Evolutionary conservation across 2,113 vertebrate genomes (phyloP).

Genomic region (Thomomys bottae): DNA sequence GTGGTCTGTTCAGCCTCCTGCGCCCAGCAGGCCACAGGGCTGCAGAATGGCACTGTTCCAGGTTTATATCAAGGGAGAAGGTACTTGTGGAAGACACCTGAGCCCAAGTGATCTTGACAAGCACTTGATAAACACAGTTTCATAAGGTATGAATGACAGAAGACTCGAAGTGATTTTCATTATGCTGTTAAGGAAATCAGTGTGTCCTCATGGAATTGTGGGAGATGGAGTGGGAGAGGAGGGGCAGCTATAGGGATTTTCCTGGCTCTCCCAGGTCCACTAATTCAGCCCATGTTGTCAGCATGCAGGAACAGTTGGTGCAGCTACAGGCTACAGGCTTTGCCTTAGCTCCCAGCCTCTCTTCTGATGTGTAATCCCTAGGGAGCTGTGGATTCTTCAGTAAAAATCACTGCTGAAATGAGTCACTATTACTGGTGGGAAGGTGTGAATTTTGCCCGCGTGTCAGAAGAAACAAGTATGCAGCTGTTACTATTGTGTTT

Average conservation of each 20-base stretch:
- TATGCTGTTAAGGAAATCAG: background rate
- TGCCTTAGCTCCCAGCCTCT: background rate
- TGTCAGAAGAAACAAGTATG: background rate
- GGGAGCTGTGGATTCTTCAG: background rate
- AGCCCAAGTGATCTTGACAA: background rate
- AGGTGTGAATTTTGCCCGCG: background rate
- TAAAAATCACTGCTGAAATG: background rate
- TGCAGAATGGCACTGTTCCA: background rate
- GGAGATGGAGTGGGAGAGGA: background rate
- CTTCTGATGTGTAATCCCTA: background rate
- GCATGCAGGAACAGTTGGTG: background rate
- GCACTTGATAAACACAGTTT: background rate
- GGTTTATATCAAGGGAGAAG: background rate
- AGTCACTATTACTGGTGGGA: background rate
- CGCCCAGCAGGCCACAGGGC: background rate
- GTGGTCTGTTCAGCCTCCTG: background rate
- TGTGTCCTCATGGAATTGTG: background rate
- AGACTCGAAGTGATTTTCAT: background rate
- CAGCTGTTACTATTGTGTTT: background rate
- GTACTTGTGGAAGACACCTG: background rate
- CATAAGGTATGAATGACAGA: background rate
- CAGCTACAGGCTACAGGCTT: rapidly evolving
- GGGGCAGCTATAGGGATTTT: background rate
- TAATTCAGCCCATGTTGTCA: background rate
- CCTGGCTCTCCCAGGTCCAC: background rate